Evolutionary conservation across 1,140 invertebrate genomes (phyloP), one percentile per base, ranked within the genome.

Genomic region (Atta texana): DNA sequence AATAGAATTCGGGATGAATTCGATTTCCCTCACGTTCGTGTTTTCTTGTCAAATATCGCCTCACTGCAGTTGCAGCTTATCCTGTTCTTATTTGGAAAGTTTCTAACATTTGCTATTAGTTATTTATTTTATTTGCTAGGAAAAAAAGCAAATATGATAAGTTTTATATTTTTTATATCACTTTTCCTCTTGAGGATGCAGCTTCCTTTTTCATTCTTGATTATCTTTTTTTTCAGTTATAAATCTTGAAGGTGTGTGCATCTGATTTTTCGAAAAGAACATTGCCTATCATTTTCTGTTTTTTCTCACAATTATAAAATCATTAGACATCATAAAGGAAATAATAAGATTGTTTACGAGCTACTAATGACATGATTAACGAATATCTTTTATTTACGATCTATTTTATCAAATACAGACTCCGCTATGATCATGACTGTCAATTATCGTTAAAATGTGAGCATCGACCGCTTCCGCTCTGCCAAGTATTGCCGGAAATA

Each of bases 401-500:
- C 10, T 3, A 24, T 76, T 63, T 59, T 34, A 16, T 0, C 14
- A 21, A 53, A 34, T 39, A 24, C 21, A 57, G 4, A 24, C 6
- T n/a, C 16, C 7, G 28, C 5, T 31, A 16, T 3, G 5, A 71
- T 71, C 5, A 14, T n/a, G 18, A 81, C 8, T 81, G 51, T 57
- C 34, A 57, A 59, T 86, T 78, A 78, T 5, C 16, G 6, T n/a
- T 63, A 57, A 86, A 86, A 84, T 28, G 49, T 51, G 14, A 14
- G 18, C 31, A 21, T 87, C 34, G 31, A 84, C 72, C n/a, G 51
- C 6, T 31, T 57, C 24, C 57, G 24, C 14, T 68, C 18, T 39
- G 44, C 39, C 59, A 49, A 88, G 57, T 87, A 51, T 63, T 51
- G 85, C 66, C 63, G 85, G 85, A 88, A 92, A 89, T 76, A 88